Percentiles rank a stretch among this genome's conserved stretches.
Evolutionary conservation across 2,888 invertebrate species (phyloP).

Genomic region (Hypsopygia costalis): DNA sequence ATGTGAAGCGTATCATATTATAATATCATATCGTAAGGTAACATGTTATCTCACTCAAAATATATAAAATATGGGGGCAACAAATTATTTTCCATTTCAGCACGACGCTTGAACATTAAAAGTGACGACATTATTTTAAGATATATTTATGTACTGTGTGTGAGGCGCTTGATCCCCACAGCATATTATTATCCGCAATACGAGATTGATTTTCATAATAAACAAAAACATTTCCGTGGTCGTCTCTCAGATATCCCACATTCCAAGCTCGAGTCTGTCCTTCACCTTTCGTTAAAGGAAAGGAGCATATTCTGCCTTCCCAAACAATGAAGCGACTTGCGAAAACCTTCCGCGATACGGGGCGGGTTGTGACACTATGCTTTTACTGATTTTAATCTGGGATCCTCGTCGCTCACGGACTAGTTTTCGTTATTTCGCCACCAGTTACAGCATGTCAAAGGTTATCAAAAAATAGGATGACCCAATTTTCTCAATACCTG

Average conservation of each 20-base stretch:
- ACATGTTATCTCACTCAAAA: too few species aligned
- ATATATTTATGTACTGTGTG: too few species aligned
- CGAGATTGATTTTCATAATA: slow-evolving; percentile 48
- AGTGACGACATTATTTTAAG: too few species aligned
- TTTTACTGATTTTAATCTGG: slow-evolving; percentile 68
- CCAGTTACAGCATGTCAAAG: slow-evolving; percentile 46
- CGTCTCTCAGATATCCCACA: slow-evolving; percentile 43
- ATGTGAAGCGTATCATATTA: too few species aligned
- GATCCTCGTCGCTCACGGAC: slow-evolving; percentile 55
- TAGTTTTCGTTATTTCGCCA: slow-evolving; percentile 57
- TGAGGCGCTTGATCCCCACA: too few species aligned
- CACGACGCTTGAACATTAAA: too few species aligned
- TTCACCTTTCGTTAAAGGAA: slow-evolving; percentile 68
- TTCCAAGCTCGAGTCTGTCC: slow-evolving; percentile 46
- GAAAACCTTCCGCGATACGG: slow-evolving; percentile 58
- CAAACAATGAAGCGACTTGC: slow-evolving; percentile 52
- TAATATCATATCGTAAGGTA: too few species aligned
- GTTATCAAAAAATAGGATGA: slow-evolving; percentile 50
- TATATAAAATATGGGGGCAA: too few species aligned
- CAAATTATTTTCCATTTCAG: too few species aligned
- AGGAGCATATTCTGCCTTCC: slow-evolving; percentile 44
- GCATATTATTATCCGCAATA: slow-evolving; percentile 28
- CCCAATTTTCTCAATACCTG: slow-evolving; percentile 24
- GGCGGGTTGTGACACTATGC: slow-evolving; percentile 58
- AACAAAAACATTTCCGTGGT: slow-evolving; percentile 27